A percentile compares a stretch with the other conserved stretches of the same genome.
phyloP scores from a whole-genome alignment of 2,797 vertebrate species.

The Leucoraja ocellata region DNA sequence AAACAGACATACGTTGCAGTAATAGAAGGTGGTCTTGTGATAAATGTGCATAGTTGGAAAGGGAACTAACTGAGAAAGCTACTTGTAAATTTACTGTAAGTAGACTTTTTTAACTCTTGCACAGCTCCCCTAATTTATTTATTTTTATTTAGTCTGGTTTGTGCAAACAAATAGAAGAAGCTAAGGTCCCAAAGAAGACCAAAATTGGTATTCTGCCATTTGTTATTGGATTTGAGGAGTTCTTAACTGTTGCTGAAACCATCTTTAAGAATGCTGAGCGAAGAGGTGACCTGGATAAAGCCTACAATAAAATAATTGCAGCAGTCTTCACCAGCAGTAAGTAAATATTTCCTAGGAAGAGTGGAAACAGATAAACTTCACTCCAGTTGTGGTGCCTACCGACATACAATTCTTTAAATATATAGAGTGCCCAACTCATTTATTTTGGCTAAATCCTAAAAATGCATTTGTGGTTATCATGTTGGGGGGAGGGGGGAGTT shows the following conservation, averaged over 20 bases:
- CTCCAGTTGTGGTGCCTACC: background rate
- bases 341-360: constrained; percentile 39
- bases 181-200: constrained; percentile 44
- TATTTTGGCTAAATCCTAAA: background rate
- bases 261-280: constrained; percentile 40
- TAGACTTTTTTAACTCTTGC: background rate
- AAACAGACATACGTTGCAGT: background rate
- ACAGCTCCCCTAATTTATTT: background rate
- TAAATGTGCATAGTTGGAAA: background rate
- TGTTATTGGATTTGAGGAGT: constrained; percentile 45
- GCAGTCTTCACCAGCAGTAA: constrained; percentile 50
- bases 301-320: constrained; percentile 43
- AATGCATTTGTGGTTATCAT: background rate
- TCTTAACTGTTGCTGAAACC: constrained; percentile 44
- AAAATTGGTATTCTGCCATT: constrained; percentile 47
- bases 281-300: constrained; percentile 48
- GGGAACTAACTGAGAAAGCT: background rate
- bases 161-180: constrained; percentile 48
- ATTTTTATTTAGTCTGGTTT: constrained; percentile 41
- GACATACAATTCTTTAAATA: background rate
- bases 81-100: background rate
- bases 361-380: background rate
- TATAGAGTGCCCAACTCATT: background rate
- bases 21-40: background rate
- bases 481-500: background rate